Base-by-base conservation (phyloP, 2,797 vertebrate species). In the Phylloscopus collybita region DNA sequence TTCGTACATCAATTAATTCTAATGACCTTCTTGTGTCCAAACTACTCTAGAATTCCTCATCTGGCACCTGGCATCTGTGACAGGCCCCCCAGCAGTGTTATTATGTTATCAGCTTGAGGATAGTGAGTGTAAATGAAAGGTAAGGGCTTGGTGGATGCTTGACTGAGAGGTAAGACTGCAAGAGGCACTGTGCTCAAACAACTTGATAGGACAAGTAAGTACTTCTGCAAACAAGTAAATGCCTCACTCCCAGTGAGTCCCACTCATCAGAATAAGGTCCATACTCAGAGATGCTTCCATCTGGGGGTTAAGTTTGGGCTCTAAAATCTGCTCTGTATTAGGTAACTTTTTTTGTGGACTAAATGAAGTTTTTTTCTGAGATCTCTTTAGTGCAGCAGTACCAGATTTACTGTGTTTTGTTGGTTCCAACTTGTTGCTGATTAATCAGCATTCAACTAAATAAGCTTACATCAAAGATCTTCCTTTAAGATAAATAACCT, bases 151-250 rank as follows among this genome's bases (percentile, higher is more conserved):
- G 13, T 25, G 21, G 32, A 13, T 8, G 8, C 20, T 32, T 5
- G 32, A 4, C 30, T 72, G 44, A 74, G 36, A 21, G 49, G 16
- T 3, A 8, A 20, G 8, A 65, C 21, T 79, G 50, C 29, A 57
- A 69, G 29, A 38, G 47, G 3, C 22, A 15, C 14, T 9, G 8
- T 23, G 26, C 53, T 80, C 51, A 47, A 36, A 29, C 22, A 74
- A 13, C 15, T 5, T 60, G 61, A 59, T 53, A 7, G 0, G 4
- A 45, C 3, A 40, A 26, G 2, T 13, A 40, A 26, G 2, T 13
- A 1, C 10, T 84, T 71, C 14, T 72, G 5, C 15, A 86, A 57
- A 54, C 13, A 61, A 60, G 19, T 5, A 40, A 5, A 45, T 45
- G 56, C 47, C 20, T 79, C 42, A 30, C 9, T 92, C 26, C 16